These are phyloP conservation scores for Pygocentrus nattereri DNA, from an alignment of 2,797 vertebrate species.

Conservation along the genomic window DNA sequence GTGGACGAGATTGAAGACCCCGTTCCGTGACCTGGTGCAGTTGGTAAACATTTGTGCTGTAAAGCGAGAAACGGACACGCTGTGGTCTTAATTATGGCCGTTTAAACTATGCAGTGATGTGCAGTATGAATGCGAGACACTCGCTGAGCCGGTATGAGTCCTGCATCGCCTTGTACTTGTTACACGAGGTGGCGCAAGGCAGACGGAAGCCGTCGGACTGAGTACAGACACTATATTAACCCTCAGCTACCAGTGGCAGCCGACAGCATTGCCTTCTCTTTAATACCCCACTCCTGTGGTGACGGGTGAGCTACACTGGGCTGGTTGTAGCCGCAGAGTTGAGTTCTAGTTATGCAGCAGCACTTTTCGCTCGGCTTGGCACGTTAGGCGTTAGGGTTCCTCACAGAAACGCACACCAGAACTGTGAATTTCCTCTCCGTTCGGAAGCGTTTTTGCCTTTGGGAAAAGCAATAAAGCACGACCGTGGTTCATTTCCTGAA, in stretches of 20 bases:
- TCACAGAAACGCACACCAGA: too few species aligned
- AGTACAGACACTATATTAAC: background rate
- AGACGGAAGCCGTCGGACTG: too few species aligned
- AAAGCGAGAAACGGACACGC: slow-evolving; percentile 14
- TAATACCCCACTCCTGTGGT: background rate
- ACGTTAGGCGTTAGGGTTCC: background rate
- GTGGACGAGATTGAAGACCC: background rate
- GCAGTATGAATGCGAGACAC: background rate
- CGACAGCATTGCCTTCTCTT: background rate
- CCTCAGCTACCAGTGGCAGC: background rate
- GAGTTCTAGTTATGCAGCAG: background rate
- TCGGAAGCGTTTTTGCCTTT: background rate
- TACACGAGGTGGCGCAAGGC: background rate
- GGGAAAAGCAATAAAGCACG: slow-evolving; percentile 8
- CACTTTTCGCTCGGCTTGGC: background rate
- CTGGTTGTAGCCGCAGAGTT: background rate
- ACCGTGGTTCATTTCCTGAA: background rate
- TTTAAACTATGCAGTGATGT: background rate
- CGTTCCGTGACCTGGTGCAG: background rate
- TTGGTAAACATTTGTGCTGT: background rate
- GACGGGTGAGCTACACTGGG: background rate
- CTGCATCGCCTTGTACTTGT: background rate
- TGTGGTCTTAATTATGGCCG: background rate
- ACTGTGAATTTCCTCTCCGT: background rate
- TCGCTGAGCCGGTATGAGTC: background rate